Conservation (phyloP, 35 echinoderm and acorn worm genomes). For the Heliocidaris erythrogramma region DNA sequence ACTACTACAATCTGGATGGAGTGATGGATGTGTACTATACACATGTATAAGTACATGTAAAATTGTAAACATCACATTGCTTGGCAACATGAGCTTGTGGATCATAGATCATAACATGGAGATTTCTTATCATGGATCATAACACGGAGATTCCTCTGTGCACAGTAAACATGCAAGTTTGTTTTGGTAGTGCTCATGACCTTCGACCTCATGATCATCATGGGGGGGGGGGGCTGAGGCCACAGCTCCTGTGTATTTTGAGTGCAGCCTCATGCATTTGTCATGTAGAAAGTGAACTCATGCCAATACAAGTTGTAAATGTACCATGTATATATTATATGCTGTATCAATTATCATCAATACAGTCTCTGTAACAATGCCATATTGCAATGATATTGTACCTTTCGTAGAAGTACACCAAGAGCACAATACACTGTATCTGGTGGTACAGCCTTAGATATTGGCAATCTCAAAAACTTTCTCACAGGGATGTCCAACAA, state of each 20-base stretch:
- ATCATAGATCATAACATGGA: background rate
- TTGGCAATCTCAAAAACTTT: background rate
- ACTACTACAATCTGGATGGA: background rate
- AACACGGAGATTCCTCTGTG: background rate
- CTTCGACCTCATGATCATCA: background rate
- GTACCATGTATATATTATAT: no score
- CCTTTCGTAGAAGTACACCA: background rate
- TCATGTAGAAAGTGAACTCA: no score
- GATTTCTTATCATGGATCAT: background rate
- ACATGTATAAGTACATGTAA: background rate
- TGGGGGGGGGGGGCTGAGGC: no score
- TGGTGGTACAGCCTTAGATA: background rate
- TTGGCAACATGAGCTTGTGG: background rate
- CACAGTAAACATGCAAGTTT: background rate
- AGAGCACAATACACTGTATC: background rate
- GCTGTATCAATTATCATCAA: no score
- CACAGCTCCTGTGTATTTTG: no score
- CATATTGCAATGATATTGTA: no score
- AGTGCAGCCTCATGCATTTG: background rate
- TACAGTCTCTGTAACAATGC: no score
- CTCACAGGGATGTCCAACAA: conserved; percentile 6
- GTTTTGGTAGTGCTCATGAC: background rate
- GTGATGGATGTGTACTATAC: background rate
- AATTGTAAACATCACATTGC: background rate
- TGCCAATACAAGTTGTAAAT: no score